Percentiles rank a stretch among this genome's conserved stretches.
phyloP scores from a whole-genome alignment of 2,888 invertebrate species.

The Diplolepis rosae region DNA sequence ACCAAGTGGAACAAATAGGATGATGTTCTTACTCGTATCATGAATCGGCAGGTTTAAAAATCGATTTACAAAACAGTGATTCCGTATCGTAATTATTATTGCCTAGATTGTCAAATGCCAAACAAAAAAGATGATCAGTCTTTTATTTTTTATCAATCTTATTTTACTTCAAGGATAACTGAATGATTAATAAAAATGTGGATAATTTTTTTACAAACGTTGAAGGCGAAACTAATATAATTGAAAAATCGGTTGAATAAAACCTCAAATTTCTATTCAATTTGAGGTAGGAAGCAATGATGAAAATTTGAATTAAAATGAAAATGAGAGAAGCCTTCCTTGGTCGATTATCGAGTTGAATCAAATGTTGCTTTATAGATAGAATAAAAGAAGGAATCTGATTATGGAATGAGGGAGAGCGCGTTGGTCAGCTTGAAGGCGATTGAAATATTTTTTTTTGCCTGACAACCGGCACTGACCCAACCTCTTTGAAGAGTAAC shows the following conservation, averaged over 20 bases:
- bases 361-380: conserved; percentile 5
- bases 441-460: conserved; percentile 58
- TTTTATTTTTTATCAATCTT: background rate
- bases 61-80: conserved; percentile 13
- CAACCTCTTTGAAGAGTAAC: conserved; percentile 41
- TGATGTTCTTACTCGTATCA: background rate
- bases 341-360: conserved; percentile 26
- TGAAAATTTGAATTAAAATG: conserved; percentile 10
- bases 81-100: background rate
- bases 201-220: too few relatives aligned
- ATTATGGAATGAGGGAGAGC: conserved; percentile 1
- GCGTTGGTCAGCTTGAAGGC: conserved; percentile 35
- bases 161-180: too few relatives aligned
- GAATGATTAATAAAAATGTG: too few relatives aligned
- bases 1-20: conserved; percentile 9
- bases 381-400: conserved; percentile 22
- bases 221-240: too few relatives aligned
- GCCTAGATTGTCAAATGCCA: background rate
- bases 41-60: conserved; percentile 18
- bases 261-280: too few relatives aligned
- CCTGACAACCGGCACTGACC: conserved; percentile 44
- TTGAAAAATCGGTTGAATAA: too few relatives aligned
- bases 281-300: background rate
- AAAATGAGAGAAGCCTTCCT: conserved; percentile 12
- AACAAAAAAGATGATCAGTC: background rate